phyloP scores from a whole-genome alignment of 2,113 vertebrate genomes.

The Tapirus terrestris region DNA sequence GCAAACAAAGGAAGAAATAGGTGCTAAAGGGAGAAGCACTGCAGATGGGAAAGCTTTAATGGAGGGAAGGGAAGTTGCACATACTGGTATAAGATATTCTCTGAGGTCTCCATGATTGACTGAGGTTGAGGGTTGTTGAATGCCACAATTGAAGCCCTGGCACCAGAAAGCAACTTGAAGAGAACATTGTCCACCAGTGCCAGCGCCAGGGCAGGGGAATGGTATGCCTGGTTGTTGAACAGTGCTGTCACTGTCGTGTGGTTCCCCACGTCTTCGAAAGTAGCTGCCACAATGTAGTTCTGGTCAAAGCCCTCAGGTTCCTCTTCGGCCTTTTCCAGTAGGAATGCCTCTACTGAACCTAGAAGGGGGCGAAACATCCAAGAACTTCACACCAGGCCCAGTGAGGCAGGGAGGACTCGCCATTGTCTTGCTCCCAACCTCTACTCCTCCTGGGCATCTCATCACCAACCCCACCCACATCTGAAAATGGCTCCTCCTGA shows the following conservation, averaged over 20 bases:
- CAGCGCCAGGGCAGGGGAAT: slow-evolving; percentile 91
- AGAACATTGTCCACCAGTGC: slow-evolving; percentile 92
- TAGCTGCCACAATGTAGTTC: slow-evolving; percentile 89
- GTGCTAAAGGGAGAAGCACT: not conserved
- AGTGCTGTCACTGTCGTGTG: slow-evolving; percentile 86
- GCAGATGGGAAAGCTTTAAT: not conserved
- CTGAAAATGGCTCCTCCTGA: not conserved
- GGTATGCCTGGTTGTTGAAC: slow-evolving; percentile 96
- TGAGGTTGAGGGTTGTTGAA: slow-evolving; percentile 91
- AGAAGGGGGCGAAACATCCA: not conserved
- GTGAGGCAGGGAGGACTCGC: too few relatives aligned
- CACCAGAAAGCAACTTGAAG: slow-evolving; percentile 89
- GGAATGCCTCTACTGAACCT: slow-evolving; percentile 90
- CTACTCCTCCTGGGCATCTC: not conserved
- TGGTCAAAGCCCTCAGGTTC: slow-evolving; percentile 93
- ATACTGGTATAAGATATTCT: slow-evolving; percentile 88
- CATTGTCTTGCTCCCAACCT: too few relatives aligned
- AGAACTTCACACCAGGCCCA: not conserved
- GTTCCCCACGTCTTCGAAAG: slow-evolving; percentile 81
- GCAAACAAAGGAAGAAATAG: not conserved
- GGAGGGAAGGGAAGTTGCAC: slow-evolving; percentile 66
- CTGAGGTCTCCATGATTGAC: fast-evolving
- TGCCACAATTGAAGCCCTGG: slow-evolving; percentile 89
- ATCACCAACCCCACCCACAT: not conserved
- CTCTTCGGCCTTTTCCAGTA: slow-evolving; percentile 86